Conservation (phyloP, 64 coral and sea anemone genomes). For the Montipora capricornis region DNA sequence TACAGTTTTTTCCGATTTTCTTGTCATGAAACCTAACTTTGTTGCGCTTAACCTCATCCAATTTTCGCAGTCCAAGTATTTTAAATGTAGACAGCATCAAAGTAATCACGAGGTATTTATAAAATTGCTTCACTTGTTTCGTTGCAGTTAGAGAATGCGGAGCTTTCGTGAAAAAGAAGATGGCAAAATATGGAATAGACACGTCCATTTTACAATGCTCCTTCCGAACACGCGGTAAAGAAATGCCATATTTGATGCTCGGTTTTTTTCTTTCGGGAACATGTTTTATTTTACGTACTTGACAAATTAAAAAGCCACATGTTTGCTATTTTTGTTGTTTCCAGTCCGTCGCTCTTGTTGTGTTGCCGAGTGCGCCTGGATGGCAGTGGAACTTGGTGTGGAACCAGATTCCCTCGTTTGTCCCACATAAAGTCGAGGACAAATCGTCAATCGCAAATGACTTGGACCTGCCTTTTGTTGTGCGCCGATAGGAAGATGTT, state of each 20-base stretch:
- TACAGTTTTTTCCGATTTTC: no score
- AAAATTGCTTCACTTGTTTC: not conserved
- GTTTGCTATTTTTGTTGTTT: no score
- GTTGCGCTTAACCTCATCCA: no score
- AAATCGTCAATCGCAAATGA: not conserved
- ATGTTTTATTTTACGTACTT: no score
- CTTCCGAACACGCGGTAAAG: conserved; percentile 3
- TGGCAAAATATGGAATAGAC: conserved; percentile 24
- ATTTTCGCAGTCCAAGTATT: no score
- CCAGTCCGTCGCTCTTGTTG: conserved; percentile 41
- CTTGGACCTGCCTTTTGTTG: not conserved
- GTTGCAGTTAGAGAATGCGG: conserved; percentile 1
- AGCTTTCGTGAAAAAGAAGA: not conserved
- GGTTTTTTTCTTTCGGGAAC: no score
- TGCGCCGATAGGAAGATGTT: not conserved
- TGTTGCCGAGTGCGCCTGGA: conserved; percentile 15
- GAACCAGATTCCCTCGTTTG: conserved; percentile 5
- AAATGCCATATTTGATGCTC: no score
- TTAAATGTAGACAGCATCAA: no score
- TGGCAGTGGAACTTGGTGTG: conserved; percentile 14
- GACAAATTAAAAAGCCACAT: no score
- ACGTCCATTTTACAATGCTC: conserved; percentile 27
- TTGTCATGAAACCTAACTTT: no score
- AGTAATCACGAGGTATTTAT: no score
- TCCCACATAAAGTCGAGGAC: not conserved